Evolutionary conservation across 2,888 invertebrate species (phyloP).

Genomic region (Diarsia mendica): DNA sequence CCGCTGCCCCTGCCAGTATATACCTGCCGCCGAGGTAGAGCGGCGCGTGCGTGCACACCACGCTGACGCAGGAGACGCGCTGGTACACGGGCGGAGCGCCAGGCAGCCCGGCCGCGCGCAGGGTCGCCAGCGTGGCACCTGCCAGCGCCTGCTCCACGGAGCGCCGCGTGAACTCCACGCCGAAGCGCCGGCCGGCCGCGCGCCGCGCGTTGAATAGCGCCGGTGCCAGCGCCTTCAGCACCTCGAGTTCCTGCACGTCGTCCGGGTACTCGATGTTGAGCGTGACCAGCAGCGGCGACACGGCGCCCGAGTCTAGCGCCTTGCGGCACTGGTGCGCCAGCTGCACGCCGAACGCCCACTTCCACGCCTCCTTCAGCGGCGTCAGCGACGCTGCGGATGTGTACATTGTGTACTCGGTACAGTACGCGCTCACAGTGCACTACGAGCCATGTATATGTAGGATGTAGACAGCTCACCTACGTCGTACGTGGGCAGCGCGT

Average conservation of each 20-base stretch:
- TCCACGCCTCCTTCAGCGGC: slow-evolving; percentile 95
- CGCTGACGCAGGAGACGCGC: slow-evolving; percentile 91
- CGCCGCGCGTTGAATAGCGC: slow-evolving; percentile 81
- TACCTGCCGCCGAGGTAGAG: slow-evolving; percentile 85
- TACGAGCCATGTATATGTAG: neutral
- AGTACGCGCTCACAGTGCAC: neutral
- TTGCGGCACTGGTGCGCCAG: slow-evolving; percentile 90
- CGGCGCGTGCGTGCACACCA: slow-evolving; percentile 77
- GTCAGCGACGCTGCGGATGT: slow-evolving; percentile 80
- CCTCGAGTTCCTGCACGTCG: slow-evolving; percentile 87
- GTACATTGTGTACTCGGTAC: neutral
- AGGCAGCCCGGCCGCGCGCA: slow-evolving; percentile 71
- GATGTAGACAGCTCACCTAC: slow-evolving; percentile 74
- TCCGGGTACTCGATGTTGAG: slow-evolving; percentile 90
- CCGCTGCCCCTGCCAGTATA: slow-evolving; percentile 27
- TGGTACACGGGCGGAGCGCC: slow-evolving; percentile 81
- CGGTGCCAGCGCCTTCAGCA: slow-evolving; percentile 84
- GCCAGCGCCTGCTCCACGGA: slow-evolving; percentile 90
- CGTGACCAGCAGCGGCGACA: slow-evolving; percentile 91
- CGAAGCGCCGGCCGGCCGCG: slow-evolving; percentile 78
- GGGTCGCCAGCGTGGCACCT: slow-evolving; percentile 80
- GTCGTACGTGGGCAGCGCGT: slow-evolving; percentile 88
- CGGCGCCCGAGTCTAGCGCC: slow-evolving; percentile 89
- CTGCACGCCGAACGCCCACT: slow-evolving; percentile 92
- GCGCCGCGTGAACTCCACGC: slow-evolving; percentile 92